These are phyloP conservation scores for Eublepharis macularius DNA, from an alignment of 2,113 vertebrate species.

Conservation along the genomic window DNA sequence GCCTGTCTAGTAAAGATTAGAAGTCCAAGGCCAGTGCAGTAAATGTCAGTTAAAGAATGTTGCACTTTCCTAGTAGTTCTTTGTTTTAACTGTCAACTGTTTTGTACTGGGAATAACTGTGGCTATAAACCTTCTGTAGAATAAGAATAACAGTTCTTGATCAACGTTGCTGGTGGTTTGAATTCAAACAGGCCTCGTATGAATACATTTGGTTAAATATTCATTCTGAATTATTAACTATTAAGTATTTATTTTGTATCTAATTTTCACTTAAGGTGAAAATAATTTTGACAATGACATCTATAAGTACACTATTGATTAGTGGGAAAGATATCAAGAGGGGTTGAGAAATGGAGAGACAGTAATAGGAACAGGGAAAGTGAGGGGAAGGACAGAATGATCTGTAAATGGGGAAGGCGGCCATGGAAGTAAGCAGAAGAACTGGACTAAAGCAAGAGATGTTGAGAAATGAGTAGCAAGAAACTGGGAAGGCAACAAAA, in stretches of 20 bases:
- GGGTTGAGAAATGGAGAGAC: not conserved
- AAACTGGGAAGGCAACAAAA: no score
- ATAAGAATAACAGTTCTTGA: not conserved
- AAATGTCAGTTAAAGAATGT: conserved; percentile 82
- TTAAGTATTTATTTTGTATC: not conserved
- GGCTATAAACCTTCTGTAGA: conserved; percentile 49
- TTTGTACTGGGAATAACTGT: conserved; percentile 65
- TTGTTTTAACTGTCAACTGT: conserved; percentile 74
- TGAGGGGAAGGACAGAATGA: not conserved
- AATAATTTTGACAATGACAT: not conserved
- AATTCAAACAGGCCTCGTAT: conserved; percentile 1
- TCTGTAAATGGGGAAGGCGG: no score
- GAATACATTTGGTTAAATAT: not conserved
- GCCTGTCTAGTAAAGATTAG: conserved; percentile 91
- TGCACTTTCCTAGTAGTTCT: conserved; percentile 70
- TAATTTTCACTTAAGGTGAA: not conserved
- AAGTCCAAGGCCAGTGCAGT: conserved; percentile 91
- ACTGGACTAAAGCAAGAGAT: not conserved
- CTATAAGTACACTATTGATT: no score
- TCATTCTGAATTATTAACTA: conserved; percentile 29
- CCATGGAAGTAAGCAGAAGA: not conserved
- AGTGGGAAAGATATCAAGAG: not conserved
- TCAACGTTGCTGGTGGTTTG: conserved; percentile 37
- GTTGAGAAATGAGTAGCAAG: not conserved
- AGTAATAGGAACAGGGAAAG: not conserved